Percentiles rank a stretch among this genome's conserved stretches.
Evolutionary conservation across 2,113 vertebrate genomes (phyloP).

Genomic region (Leucoraja erinaceus): DNA sequence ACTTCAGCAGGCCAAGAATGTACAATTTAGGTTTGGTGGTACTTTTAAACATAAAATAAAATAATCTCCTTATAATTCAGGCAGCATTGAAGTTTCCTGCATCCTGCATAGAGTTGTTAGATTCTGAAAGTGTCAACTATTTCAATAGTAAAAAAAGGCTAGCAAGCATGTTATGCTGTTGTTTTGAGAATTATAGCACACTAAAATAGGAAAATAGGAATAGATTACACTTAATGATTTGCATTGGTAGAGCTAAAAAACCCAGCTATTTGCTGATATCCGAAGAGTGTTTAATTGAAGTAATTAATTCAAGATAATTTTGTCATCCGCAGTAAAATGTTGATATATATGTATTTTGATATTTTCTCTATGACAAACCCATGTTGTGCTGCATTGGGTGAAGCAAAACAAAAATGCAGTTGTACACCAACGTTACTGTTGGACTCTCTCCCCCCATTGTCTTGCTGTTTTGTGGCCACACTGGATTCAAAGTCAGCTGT

Average conservation of each 20-base stretch:
- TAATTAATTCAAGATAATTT: neutral
- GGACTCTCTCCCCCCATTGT: neutral
- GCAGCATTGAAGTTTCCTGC: neutral
- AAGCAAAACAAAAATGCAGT: slow-evolving; percentile 24
- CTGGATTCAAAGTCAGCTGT: slow-evolving; percentile 27
- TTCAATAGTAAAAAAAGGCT: neutral
- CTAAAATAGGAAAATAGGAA: neutral
- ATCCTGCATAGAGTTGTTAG: slow-evolving; percentile 11
- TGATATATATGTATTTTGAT: slow-evolving; percentile 22
- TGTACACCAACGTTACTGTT: neutral
- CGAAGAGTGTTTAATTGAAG: neutral
- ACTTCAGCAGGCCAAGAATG: neutral
- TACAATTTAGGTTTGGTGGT: neutral
- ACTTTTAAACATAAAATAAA: neutral
- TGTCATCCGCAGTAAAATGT: neutral
- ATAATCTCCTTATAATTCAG: neutral
- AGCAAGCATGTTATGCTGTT: neutral
- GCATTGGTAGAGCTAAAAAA: neutral
- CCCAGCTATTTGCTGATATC: neutral
- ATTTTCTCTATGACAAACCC: neutral
- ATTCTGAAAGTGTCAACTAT: neutral
- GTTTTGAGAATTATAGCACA: neutral
- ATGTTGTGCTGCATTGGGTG: neutral
- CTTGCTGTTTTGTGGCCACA: neutral
- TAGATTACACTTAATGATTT: neutral